These are phyloP conservation scores for Tachyglossus aculeatus DNA, from an alignment of 2,797 vertebrate species.

Conservation along the genomic window DNA sequence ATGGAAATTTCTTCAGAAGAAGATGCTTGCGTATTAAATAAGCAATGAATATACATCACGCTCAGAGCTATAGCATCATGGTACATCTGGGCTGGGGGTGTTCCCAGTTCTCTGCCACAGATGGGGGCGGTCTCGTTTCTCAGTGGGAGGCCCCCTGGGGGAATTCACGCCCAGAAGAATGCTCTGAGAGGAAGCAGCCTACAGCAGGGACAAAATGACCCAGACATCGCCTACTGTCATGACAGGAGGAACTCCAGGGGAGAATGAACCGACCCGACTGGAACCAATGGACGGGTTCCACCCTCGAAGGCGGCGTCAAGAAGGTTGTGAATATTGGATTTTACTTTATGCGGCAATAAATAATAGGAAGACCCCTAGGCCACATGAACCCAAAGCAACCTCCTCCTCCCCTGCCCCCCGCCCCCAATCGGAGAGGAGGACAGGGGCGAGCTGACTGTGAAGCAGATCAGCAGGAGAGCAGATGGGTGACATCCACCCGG, in stretches of 20 bases:
- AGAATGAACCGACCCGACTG: too few relatives aligned
- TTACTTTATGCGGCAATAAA: too few relatives aligned
- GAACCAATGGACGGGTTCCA: too few relatives aligned
- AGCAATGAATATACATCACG: slow-evolving; percentile 57
- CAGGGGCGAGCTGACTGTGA: too few relatives aligned
- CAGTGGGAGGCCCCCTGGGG: slow-evolving; percentile 50
- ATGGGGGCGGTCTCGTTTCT: slow-evolving; percentile 45
- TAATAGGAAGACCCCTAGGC: too few relatives aligned
- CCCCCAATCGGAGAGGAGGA: too few relatives aligned
- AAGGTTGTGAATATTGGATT: too few relatives aligned
- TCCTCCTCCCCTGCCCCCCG: too few relatives aligned
- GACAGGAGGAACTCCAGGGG: background rate
- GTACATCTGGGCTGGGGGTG: slow-evolving; percentile 56
- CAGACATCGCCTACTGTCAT: slow-evolving; percentile 15
- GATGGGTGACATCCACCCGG: too few relatives aligned
- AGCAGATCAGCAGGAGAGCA: too few relatives aligned
- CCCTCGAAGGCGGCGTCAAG: too few relatives aligned
- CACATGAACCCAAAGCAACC: too few relatives aligned
- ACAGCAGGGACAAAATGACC: slow-evolving; percentile 36
- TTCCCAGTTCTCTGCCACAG: slow-evolving; percentile 48
- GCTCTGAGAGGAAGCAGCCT: slow-evolving; percentile 40
- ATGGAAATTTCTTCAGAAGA: slow-evolving; percentile 54
- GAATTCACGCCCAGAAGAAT: slow-evolving; percentile 25
- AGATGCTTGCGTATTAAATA: slow-evolving; percentile 62
- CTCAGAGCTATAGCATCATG: slow-evolving; percentile 43